These are phyloP conservation scores for Rhagonycha lutea DNA, from an alignment of 2,888 invertebrate species.

Conservation along the genomic window DNA sequence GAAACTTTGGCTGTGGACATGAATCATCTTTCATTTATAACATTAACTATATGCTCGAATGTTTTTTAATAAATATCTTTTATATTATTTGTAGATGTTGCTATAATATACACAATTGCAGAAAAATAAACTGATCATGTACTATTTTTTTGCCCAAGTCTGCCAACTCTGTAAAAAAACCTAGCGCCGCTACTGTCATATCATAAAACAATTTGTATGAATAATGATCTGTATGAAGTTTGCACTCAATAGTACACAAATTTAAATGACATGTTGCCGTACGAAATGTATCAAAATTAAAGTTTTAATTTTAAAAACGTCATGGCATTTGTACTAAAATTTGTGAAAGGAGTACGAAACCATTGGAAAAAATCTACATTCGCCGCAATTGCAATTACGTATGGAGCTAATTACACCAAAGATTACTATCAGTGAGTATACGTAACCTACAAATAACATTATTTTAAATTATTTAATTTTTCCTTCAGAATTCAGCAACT, in stretches of 20 bases:
- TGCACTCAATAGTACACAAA: not conserved
- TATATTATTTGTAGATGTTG: no score
- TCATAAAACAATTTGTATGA: not conserved
- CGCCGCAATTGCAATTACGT: slow-evolving; percentile 67
- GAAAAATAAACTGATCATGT: no score
- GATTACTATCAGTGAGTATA: slow-evolving; percentile 76
- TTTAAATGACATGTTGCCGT: not conserved
- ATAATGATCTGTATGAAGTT: not conserved
- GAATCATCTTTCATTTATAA: no score
- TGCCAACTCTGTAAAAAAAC: no score
- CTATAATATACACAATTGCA: no score
- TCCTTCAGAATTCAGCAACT: slow-evolving; percentile 70
- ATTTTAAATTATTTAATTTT: not conserved
- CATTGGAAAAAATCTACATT: slow-evolving; percentile 90
- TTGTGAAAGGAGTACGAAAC: slow-evolving; percentile 70
- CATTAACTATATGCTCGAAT: no score
- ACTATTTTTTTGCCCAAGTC: no score
- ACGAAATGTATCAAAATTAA: not conserved
- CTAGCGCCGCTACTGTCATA: no score
- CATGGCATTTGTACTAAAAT: slow-evolving; percentile 64
- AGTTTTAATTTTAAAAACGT: not conserved
- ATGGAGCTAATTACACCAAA: slow-evolving; percentile 71
- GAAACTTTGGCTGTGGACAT: no score
- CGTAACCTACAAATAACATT: slow-evolving; percentile 9
- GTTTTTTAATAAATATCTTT: no score